Conservation (phyloP, 1,140 invertebrate genomes). For the Ooceraea biroi region DNA sequence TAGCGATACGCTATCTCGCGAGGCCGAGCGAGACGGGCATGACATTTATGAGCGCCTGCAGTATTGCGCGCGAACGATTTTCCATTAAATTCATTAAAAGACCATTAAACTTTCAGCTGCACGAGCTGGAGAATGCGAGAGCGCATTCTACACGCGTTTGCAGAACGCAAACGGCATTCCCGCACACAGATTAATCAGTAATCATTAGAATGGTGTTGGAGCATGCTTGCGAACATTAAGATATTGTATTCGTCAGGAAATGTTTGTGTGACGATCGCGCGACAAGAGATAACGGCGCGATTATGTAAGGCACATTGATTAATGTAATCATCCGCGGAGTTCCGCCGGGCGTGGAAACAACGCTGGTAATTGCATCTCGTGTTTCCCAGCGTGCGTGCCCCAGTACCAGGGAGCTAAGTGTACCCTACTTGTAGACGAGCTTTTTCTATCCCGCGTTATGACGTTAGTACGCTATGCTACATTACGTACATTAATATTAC, state of each 20-base stretch:
- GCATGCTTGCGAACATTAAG: too few relatives aligned
- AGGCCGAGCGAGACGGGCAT: too few relatives aligned
- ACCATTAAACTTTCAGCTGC: slow-evolving; percentile 4
- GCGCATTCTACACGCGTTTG: neutral
- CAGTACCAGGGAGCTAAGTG: slow-evolving; percentile 43
- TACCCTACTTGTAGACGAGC: neutral
- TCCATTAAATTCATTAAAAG: neutral
- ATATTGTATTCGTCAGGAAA: too few relatives aligned
- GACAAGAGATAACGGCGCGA: slow-evolving; percentile 31
- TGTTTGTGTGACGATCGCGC: too few relatives aligned
- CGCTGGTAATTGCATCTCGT: slow-evolving; percentile 60
- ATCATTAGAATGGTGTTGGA: neutral
- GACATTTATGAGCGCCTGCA: neutral
- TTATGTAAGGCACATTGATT: slow-evolving; percentile 70
- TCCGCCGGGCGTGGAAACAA: slow-evolving; percentile 69
- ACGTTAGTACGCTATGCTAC: slow-evolving; percentile 5
- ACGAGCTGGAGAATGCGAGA: too few relatives aligned
- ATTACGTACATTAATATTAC: neutral
- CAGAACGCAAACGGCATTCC: too few relatives aligned
- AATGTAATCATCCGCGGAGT: slow-evolving; percentile 64
- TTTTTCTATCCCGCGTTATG: neutral
- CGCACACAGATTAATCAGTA: too few relatives aligned
- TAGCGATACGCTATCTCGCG: neutral
- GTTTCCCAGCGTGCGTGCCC: slow-evolving; percentile 59
- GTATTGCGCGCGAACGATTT: neutral